Conservation (phyloP, 2,888 invertebrate genomes). For the Conomelus anceps region DNA sequence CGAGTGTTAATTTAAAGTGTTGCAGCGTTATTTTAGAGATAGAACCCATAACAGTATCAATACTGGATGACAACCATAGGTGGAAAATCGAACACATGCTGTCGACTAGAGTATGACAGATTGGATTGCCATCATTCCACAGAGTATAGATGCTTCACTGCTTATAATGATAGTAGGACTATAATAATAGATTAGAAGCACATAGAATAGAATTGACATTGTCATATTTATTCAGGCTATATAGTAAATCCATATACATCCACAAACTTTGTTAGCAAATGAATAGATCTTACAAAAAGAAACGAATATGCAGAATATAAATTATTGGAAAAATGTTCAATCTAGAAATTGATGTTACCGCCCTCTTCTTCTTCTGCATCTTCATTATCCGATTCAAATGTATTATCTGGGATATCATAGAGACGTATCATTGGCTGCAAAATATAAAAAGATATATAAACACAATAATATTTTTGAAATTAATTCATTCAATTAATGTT, state of each 20-base stretch:
- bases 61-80: too few species aligned
- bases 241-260: not conserved
- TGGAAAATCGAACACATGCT: too few species aligned
- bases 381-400: slow-evolving; percentile 96
- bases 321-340: not conserved
- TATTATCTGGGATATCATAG: slow-evolving; percentile 97
- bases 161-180: too few species aligned
- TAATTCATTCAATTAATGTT: not conserved
- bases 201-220: not conserved
- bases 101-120: too few species aligned
- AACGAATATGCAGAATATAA: not conserved
- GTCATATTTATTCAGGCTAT: not conserved
- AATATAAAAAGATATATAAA: slow-evolving; percentile 6
- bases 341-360: slow-evolving; percentile 5
- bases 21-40: too few species aligned
- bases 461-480: not conserved
- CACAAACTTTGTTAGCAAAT: not conserved
- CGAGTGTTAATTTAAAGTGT: too few species aligned
- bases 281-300: not conserved
- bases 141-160: too few species aligned
- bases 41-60: too few species aligned
- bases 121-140: too few species aligned
- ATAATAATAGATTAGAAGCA: not conserved
- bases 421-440: slow-evolving; percentile 81
- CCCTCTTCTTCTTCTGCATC: slow-evolving; percentile 62